A percentile compares a stretch with the other conserved stretches of the same genome.
phyloP scores from a whole-genome alignment of 1,140 invertebrate genomes.

The Aphelinus certus region DNA sequence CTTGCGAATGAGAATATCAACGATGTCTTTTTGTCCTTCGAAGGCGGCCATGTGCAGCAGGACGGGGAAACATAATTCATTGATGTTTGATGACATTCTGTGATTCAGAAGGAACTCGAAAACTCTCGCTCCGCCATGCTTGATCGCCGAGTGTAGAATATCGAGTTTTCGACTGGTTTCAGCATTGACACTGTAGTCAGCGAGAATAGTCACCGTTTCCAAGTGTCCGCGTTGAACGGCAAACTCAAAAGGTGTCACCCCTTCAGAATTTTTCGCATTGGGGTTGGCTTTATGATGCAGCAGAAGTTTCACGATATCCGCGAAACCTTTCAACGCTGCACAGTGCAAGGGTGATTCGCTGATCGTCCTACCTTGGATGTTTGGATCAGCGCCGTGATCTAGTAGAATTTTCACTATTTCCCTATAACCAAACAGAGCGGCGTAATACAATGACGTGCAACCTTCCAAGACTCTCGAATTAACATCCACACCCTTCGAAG shows the following conservation, averaged over 20 bases:
- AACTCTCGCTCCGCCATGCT: no score
- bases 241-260: no score
- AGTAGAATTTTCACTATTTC: constrained; percentile 37
- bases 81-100: no score
- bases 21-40: constrained; percentile 25
- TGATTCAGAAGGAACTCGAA: no score
- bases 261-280: no score
- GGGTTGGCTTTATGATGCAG: constrained; percentile 67
- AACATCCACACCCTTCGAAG: neutral
- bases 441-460: constrained; percentile 41
- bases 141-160: no score
- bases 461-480: neutral
- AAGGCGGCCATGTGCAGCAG: constrained; percentile 21
- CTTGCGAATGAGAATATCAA: constrained; percentile 27
- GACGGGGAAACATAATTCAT: no score
- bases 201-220: no score
- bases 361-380: neutral
- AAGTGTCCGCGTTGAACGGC: no score
- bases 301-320: constrained; percentile 73
- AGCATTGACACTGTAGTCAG: no score
- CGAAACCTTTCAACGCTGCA: constrained; percentile 69
- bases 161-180: no score
- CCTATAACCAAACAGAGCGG: constrained; percentile 30
- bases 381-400: constrained; percentile 60
- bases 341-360: neutral